Evolutionary conservation across 2,888 invertebrate genomes (phyloP).

Genomic region (Tipula vernalis): DNA sequence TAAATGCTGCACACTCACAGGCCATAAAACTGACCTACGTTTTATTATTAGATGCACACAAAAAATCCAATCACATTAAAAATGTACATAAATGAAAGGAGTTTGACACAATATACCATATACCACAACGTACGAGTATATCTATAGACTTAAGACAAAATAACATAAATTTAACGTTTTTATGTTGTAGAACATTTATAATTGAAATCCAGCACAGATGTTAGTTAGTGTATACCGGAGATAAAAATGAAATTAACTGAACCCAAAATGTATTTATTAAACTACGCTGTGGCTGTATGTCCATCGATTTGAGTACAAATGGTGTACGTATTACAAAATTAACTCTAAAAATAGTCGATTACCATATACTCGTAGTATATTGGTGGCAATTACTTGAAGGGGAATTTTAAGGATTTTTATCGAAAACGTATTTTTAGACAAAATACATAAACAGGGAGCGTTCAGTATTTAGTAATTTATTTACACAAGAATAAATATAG

Average conservation of each 20-base stretch:
- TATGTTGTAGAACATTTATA: neutral
- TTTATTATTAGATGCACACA: neutral
- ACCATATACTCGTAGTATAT: neutral
- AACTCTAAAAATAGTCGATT: neutral
- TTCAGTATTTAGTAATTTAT: neutral
- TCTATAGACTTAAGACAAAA: neutral
- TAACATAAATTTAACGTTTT: neutral
- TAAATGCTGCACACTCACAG: neutral
- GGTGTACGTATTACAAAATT: neutral
- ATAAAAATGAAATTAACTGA: neutral
- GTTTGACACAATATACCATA: neutral
- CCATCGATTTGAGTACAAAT: neutral
- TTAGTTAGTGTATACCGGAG: neutral
- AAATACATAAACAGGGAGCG: neutral
- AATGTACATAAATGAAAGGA: neutral
- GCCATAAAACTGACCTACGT: neutral
- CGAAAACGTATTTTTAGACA: neutral
- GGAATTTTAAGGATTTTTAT: neutral
- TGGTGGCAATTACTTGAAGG: neutral
- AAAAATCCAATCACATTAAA: neutral
- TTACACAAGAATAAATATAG: neutral
- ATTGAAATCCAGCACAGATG: neutral
- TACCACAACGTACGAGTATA: neutral
- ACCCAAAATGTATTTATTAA: neutral
- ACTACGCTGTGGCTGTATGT: neutral